Percentiles rank a stretch among this genome's conserved stretches.
phyloP scores from a whole-genome alignment of 2,888 invertebrate genomes.

The Cybosia mesomella region DNA sequence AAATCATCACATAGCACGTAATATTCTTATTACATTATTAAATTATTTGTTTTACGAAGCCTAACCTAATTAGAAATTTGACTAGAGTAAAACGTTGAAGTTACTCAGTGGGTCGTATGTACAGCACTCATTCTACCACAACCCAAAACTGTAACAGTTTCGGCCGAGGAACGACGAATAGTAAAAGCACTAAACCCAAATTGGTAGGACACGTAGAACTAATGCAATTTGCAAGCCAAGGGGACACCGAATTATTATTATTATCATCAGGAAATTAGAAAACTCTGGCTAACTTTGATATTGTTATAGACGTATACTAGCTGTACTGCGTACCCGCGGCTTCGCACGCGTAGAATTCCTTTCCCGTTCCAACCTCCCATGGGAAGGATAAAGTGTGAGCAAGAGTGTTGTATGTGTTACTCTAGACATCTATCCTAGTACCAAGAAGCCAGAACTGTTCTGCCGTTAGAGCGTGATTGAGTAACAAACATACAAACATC shows the following conservation, averaged over 20 bases:
- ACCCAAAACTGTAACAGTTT: neutral
- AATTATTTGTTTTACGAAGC: neutral
- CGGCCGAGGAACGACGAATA: neutral
- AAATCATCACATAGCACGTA: too few species aligned
- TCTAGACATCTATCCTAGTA: too few species aligned
- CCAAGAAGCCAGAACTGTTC: too few species aligned
- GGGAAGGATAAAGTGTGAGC: too few species aligned
- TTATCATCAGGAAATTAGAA: neutral
- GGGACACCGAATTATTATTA: neutral
- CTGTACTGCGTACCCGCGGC: too few species aligned
- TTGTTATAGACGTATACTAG: neutral
- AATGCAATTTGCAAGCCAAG: neutral
- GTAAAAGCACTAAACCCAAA: neutral
- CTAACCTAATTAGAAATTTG: neutral
- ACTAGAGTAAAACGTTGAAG: neutral
- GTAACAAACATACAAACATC: too few species aligned
- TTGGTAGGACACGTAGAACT: conserved; percentile 1
- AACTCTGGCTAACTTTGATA: neutral
- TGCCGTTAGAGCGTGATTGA: too few species aligned
- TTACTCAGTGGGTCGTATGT: neutral
- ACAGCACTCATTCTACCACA: conserved; percentile 1
- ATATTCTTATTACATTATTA: too few species aligned
- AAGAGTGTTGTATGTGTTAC: too few species aligned
- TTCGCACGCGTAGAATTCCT: too few species aligned
- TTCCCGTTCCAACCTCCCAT: too few species aligned